Percentiles rank a stretch among this genome's conserved stretches.
These are phyloP conservation scores for Zygothrica quintamaculata DNA, from an alignment of 2,888 invertebrate species.

Conservation along the genomic window DNA sequence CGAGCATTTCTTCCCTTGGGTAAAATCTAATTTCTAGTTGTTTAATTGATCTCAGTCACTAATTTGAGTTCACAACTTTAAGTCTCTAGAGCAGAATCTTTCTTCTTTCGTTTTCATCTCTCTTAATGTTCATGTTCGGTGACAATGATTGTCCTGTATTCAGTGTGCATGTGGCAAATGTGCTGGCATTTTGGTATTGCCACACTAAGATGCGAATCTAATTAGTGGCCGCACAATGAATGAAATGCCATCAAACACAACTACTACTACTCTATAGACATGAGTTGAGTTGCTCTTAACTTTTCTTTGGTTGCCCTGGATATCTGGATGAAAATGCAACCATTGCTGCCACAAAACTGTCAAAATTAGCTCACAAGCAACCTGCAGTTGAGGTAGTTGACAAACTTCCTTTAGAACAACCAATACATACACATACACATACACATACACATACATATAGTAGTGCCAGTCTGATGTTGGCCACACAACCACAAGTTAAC, in stretches of 20 bases:
- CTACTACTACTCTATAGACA: background rate
- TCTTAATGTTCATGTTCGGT: constrained; percentile 3
- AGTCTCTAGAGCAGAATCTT: constrained; percentile 43
- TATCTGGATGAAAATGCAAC: constrained; percentile 58
- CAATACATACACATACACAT: no score
- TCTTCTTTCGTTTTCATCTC: no score
- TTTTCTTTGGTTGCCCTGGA: constrained; percentile 70
- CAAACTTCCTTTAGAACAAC: constrained; percentile 41
- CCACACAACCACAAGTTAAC: constrained; percentile 10
- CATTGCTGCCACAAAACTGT: constrained; percentile 59
- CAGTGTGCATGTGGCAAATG: constrained; percentile 7
- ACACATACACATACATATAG: no score
- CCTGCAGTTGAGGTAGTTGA: constrained; percentile 30
- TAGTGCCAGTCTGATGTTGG: background rate
- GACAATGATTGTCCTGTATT: constrained; percentile 3
- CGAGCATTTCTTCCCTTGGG: constrained; percentile 5
- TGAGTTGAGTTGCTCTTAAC: constrained; percentile 36
- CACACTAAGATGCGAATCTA: constrained; percentile 61
- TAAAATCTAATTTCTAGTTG: constrained; percentile 51
- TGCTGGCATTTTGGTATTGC: constrained; percentile 13
- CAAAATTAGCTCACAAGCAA: constrained; percentile 69
- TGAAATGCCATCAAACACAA: constrained; percentile 27
- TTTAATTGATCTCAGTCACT: constrained; percentile 61
- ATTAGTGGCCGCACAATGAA: constrained; percentile 67
- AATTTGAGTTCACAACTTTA: constrained; percentile 58